Base-by-base conservation (phyloP, 2,888 invertebrate genomes). In the Drosophila acutilabella region DNA sequence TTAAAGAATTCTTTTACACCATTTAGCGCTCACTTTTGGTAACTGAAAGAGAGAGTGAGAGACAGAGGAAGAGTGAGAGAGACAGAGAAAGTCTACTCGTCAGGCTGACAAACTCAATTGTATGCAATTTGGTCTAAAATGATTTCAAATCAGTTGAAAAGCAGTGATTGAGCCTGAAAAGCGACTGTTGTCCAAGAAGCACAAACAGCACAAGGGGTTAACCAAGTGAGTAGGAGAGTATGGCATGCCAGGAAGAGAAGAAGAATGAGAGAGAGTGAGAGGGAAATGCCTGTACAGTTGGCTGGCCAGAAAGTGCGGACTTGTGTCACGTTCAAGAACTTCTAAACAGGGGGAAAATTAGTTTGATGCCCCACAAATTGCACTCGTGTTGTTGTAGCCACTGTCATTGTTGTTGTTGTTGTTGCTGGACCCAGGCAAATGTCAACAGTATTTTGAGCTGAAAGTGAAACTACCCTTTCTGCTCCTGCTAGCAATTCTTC, bases 281-380 rank as follows among this genome's bases (percentile, higher is more conserved):
- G 36, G 41, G 61, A 57, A 48, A 30, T 20, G 40, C 16, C 48
- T 23, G 23, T 54, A 67, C 67, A 64, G 81, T 73, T 71, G 66
- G 70, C 64, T 66, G 74, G 50, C 70, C 71, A 59, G 62, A 60
- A 70, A 88, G 83, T 86, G 81, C 81, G 74, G 75, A 86, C 77
- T 88, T 79, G 79, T 88, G 87, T 83, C 85, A 89, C 89, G 89
- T 89, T 80, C 85, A 81, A 85, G 81, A 89, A 71, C 85, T 88
- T 11, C 83, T 87, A 85, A 84, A 76, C 81, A 81, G 85, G 70
- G 62, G 78, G 71, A 89, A 88, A 85, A 89, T 89, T 89, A 85
- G 89, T 89, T 89, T 84, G 84, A 87, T 84, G 81, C 53, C 23
- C 11, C 62, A 57, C 23, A 58, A 40, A 26, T 48, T 58, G 40